Percentiles rank a stretch among this genome's conserved stretches.
Evolutionary conservation across 2,797 vertebrate species (phyloP).

Genomic region (Gastrophryne carolinensis): DNA sequence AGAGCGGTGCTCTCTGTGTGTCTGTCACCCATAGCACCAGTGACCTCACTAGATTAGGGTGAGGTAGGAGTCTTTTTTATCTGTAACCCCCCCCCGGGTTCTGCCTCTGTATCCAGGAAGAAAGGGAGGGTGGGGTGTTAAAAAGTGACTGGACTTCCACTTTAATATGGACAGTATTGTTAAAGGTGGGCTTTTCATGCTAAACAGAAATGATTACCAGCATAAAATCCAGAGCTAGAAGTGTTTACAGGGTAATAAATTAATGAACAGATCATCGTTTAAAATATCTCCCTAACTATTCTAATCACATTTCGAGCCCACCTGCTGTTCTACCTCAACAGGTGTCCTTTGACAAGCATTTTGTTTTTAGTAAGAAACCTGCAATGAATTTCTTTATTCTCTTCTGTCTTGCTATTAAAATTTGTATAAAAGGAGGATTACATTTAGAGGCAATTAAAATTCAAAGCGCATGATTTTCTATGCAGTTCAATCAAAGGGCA

Average conservation of each 20-base stretch:
- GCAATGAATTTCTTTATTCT: constrained; percentile 8
- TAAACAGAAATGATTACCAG: neutral
- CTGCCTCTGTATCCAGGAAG: no score
- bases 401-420: constrained; percentile 8
- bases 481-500: constrained; percentile 17
- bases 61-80: no score
- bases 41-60: no score
- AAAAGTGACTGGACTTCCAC: no score
- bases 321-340: neutral
- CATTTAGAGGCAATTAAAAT: constrained; percentile 27
- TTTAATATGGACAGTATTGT: no score
- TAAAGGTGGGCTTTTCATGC: neutral
- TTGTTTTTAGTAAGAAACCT: neutral
- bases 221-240: neutral
- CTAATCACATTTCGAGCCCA: neutral
- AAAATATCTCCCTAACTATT: neutral
- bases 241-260: neutral
- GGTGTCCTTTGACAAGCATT: constrained; percentile 3
- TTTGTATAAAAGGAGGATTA: constrained; percentile 13
- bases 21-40: no score
- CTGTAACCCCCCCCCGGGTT: no score
- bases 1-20: no score
- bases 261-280: neutral
- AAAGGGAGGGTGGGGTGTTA: no score
- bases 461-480: constrained; percentile 22